A percentile compares a stretch with the other conserved stretches of the same genome.
These are phyloP conservation scores for Tachystola acroxantha DNA, from an alignment of 2,888 invertebrate genomes.

Conservation along the genomic window DNA sequence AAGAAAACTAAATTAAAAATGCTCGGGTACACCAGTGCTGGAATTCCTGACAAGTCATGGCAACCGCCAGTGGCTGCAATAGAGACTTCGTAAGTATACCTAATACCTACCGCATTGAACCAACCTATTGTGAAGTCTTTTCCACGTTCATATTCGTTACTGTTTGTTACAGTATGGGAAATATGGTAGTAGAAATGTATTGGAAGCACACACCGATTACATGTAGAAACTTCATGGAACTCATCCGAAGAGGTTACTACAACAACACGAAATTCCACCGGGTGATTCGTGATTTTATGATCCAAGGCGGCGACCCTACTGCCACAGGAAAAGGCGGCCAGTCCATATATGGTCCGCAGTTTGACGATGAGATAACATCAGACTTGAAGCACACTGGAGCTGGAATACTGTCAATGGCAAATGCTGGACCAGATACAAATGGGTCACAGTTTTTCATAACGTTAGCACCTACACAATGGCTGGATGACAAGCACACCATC, in stretches of 20 bases:
- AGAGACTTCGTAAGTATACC: constrained; percentile 90
- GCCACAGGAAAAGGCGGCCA: constrained; percentile 97
- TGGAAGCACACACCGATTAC: constrained; percentile 99
- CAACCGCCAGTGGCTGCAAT: constrained; percentile 90
- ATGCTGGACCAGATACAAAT: constrained; percentile 97
- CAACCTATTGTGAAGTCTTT: no score
- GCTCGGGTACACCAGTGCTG: constrained; percentile 78
- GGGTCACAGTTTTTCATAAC: constrained; percentile 99
- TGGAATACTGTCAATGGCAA: constrained; percentile 97
- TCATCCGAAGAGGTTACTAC: constrained; percentile 95
- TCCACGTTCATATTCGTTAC: neutral
- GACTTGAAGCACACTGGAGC: constrained; percentile 97
- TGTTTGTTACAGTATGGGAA: constrained; percentile 91
- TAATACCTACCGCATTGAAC: neutral
- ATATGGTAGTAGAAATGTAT: constrained; percentile 93
- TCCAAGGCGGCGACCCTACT: constrained; percentile 98
- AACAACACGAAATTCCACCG: constrained; percentile 97
- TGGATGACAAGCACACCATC: constrained; percentile 98
- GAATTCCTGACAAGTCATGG: constrained; percentile 93
- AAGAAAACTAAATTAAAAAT: no score
- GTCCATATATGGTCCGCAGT: constrained; percentile 96
- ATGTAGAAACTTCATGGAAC: constrained; percentile 97
- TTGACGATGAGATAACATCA: constrained; percentile 96
- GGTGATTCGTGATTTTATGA: constrained; percentile 95
- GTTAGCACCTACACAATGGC: constrained; percentile 97